phyloP scores from a whole-genome alignment of 2,797 vertebrate genomes.

The Anas capensis region DNA sequence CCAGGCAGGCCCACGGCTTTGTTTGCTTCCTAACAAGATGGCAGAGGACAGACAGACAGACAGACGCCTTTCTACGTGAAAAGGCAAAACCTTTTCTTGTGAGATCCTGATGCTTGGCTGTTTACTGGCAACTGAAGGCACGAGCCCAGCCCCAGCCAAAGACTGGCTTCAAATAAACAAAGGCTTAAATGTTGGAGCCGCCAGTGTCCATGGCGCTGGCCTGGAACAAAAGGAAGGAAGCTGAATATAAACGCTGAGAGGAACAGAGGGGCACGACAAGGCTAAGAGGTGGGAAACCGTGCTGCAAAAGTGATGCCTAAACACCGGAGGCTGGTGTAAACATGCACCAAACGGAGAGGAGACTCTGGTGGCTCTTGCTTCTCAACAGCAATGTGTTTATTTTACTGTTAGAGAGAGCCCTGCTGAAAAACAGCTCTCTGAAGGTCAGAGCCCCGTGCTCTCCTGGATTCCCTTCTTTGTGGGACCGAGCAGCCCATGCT shows the following conservation, averaged over 20 bases:
- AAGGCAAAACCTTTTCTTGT: background rate
- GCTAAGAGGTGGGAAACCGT: background rate
- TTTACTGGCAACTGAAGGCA: slow-evolving; percentile 16
- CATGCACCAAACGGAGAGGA: rapidly evolving
- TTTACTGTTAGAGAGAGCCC: background rate
- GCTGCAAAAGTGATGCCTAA: rapidly evolving
- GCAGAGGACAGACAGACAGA: background rate
- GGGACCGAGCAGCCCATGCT: rapidly evolving
- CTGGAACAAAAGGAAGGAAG: slow-evolving; percentile 61
- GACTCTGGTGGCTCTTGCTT: background rate
- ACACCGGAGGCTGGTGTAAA: background rate
- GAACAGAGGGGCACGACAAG: background rate
- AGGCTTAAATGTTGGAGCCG: slow-evolving; percentile 16
- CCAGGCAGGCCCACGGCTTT: background rate
- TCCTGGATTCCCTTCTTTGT: background rate
- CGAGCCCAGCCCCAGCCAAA: background rate
- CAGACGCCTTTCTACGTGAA: background rate
- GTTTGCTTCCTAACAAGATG: background rate
- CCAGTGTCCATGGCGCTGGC: background rate
- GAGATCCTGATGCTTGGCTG: background rate
- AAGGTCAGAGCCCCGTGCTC: background rate
- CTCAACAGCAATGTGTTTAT: background rate
- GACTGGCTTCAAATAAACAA: slow-evolving; percentile 47
- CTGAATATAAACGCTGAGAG: slow-evolving; percentile 1
- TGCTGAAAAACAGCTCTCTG: background rate